These are phyloP conservation scores for Lipophrys pholis DNA, from an alignment of 2,113 vertebrate species.

Conservation along the genomic window DNA sequence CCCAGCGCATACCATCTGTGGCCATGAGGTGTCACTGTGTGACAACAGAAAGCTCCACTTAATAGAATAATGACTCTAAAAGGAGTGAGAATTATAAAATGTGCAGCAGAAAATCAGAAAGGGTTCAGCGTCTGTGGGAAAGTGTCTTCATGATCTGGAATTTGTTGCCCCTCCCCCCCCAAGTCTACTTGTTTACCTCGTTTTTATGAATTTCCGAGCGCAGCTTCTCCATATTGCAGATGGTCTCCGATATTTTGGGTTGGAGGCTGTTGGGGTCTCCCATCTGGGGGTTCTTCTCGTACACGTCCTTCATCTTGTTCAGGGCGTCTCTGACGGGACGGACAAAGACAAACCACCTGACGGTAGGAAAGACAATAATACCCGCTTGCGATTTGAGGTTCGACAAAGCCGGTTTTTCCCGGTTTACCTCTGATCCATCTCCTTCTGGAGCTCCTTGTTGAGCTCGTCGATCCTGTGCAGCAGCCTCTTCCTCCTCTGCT, in stretches of 20 bases:
- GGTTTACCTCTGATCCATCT: conserved; percentile 93
- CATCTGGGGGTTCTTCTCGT: conserved; percentile 98
- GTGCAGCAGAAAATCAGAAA: no score
- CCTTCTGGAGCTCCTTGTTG: conserved; percentile 94
- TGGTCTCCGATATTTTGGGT: conserved; percentile 96
- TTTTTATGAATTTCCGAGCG: conserved; percentile 98
- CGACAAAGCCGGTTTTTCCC: no score
- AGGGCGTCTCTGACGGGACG: conserved; percentile 89
- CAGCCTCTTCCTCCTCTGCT: conserved; percentile 96
- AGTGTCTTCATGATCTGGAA: no score
- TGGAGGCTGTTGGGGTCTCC: conserved; percentile 95
- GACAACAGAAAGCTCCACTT: no score
- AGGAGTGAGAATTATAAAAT: no score
- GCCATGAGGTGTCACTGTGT: no score
- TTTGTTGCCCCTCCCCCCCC: no score
- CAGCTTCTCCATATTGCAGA: conserved; percentile 95
- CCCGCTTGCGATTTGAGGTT: no score
- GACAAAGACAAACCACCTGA: neutral
- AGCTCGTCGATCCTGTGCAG: conserved; percentile 97
- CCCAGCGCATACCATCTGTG: no score
- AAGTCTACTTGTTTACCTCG: conserved; percentile 92
- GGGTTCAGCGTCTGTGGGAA: no score
- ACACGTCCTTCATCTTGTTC: conserved; percentile 99
- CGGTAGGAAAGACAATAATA: no score
- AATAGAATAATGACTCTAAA: no score